Evolutionary conservation across 2,797 vertebrate species (phyloP).

Genomic region (Rhinella marina): DNA sequence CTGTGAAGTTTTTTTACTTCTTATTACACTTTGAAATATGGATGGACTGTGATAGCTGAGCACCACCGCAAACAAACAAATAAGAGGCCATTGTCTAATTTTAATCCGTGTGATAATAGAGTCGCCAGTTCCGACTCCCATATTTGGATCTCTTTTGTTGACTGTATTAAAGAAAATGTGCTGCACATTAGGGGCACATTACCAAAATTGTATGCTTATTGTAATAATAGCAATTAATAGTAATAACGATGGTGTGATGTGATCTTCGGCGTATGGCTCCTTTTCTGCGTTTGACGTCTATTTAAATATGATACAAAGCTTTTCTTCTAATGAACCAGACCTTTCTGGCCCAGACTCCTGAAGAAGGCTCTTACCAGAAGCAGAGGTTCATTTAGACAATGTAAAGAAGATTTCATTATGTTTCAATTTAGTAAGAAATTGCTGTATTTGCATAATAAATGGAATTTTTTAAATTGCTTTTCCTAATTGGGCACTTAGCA

Average conservation of each 20-base stretch:
- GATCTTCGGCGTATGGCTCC: neutral
- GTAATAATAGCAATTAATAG: neutral
- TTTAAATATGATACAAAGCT: neutral
- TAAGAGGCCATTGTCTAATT: no score
- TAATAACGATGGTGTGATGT: neutral
- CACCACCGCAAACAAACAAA: no score
- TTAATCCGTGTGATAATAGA: no score
- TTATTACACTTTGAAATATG: no score
- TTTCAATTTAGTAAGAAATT: conserved; percentile 53
- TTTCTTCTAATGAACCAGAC: conserved; percentile 4
- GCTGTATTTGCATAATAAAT: conserved; percentile 49
- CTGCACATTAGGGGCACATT: neutral
- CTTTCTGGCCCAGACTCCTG: neutral
- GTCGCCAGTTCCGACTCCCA: no score
- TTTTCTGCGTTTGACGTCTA: neutral
- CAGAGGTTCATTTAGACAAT: conserved; percentile 51
- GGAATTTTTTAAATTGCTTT: conserved; percentile 47
- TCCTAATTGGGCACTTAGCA: conserved; percentile 44
- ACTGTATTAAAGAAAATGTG: neutral
- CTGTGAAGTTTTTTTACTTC: no score
- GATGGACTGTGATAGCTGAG: no score
- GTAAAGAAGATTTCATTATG: conserved; percentile 50
- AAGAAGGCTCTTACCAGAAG: conserved; percentile 14
- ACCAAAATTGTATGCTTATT: neutral
- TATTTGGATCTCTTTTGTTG: no score